A percentile compares a stretch with the other conserved stretches of the same genome.
Evolutionary conservation across 2,888 invertebrate species (phyloP).

Genomic region (Unio pictorum): DNA sequence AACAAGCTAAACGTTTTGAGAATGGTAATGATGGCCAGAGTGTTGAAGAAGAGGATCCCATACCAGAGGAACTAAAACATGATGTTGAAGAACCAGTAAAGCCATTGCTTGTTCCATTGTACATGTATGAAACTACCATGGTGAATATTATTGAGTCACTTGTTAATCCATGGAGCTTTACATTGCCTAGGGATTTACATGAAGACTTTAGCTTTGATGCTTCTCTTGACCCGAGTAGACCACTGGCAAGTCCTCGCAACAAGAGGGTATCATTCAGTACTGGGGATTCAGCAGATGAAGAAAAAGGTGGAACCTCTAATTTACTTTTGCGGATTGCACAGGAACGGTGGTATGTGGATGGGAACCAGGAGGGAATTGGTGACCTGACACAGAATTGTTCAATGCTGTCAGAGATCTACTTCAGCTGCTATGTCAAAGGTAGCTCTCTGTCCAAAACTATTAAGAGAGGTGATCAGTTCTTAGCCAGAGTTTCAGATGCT

Average conservation of each 20-base stretch:
- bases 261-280: conserved; percentile 36
- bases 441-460: conserved; percentile 44
- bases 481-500: no score
- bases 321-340: conserved; percentile 41
- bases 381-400: conserved; percentile 76
- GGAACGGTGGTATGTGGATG: conserved; percentile 57
- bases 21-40: neutral
- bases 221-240: conserved; percentile 2
- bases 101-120: conserved; percentile 75
- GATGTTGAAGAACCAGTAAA: conserved; percentile 14
- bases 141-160: conserved; percentile 74
- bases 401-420: conserved; percentile 76
- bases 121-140: conserved; percentile 80
- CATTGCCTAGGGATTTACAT: conserved; percentile 57
- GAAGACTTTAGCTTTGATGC: conserved; percentile 64
- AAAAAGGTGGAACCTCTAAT: conserved; percentile 17
- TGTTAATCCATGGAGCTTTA: conserved; percentile 57
- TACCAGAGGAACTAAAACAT: conserved; percentile 9
- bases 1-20: neutral
- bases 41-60: conserved; percentile 2
- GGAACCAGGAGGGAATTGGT: conserved; percentile 41
- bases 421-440: conserved; percentile 77
- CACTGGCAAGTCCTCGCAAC: conserved; percentile 13
- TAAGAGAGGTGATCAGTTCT: no score
- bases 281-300: conserved; percentile 21